Evolutionary conservation across 2,888 invertebrate genomes (phyloP), one percentile per base, ranked within the genome.

Genomic region (Ophion ventricosus): DNA sequence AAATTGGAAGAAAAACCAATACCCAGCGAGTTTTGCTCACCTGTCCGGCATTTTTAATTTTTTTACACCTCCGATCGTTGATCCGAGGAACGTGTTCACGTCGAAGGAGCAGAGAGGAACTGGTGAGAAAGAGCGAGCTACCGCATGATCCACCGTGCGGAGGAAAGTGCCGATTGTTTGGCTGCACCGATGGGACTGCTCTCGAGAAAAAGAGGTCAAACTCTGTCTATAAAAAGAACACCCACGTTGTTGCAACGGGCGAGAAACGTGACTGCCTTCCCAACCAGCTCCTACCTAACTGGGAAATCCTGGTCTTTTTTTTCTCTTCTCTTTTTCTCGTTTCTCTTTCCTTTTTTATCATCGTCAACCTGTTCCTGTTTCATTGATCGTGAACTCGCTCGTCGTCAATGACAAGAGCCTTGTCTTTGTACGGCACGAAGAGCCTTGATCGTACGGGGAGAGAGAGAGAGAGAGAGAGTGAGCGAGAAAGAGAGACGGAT

Each of bases 201-300:
- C 67, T 83, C 83, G 74, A 23, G 61, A 83, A 86, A 93, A 92
- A 87, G 90, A 92, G 92, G 92, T 92, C 92, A 90, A 88, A 90
- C 89, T 85, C 87, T 83, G 86, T 92, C 92, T 93, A 93, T 91
- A 92, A 93, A 92, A 92, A 93, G 93, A 91, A 92, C 90, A 89
- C 89, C 89, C 90, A 90, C 90, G 87, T 88, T 85, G 87, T 85
- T 85, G 86, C 84, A 88, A 88, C 43, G 10, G 43, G 43, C 11
- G 43, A 43, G 10, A 43, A 43, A 87, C 80, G 73, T 82, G 85
- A 73, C 64, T 78, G 86, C 78, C 74, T 85, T 88, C 63, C 49
- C 78, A 73, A 84, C 82, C 88, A 80, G 86, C 83, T 82, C 83
- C 85, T 85, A 87, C 80, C 86, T 80, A 84, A 89, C 73, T 86